phyloP scores from a whole-genome alignment of 2,888 invertebrate genomes.

The Troides aeacus region DNA sequence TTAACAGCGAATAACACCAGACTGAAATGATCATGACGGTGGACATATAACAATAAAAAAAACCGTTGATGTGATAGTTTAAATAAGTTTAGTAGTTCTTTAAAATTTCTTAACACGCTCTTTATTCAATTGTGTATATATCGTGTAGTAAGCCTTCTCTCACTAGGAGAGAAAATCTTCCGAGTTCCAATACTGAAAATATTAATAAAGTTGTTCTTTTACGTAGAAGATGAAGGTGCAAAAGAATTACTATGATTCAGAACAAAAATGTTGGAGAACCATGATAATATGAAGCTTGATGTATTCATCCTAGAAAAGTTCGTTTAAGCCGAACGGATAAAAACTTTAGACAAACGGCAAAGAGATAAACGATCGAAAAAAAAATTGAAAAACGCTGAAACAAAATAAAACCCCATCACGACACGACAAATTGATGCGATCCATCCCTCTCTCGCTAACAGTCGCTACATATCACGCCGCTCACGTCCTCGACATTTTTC shows the following conservation, averaged over 20 bases:
- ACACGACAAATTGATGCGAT: conserved; percentile 79
- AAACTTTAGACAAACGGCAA: neutral
- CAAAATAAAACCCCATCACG: conserved; percentile 80
- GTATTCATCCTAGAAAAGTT: neutral
- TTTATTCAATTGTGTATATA: neutral
- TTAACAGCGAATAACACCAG: no score
- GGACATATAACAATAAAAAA: neutral
- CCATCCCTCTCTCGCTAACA: conserved; percentile 78
- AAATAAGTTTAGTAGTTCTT: neutral
- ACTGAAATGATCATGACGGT: no score
- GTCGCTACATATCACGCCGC: conserved; percentile 78
- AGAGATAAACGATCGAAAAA: conserved; percentile 37
- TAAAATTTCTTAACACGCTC: neutral
- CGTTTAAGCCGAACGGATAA: neutral
- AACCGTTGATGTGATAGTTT: neutral
- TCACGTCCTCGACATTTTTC: conserved; percentile 79
- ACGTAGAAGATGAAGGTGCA: no score
- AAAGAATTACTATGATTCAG: no score
- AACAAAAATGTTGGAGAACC: neutral
- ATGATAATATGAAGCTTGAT: neutral
- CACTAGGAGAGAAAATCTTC: no score
- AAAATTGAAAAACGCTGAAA: conserved; percentile 65
- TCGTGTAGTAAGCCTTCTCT: no score
- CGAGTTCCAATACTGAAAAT: no score
- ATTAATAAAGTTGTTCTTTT: no score